Conservation (phyloP, 2,888 invertebrate species). For the Maniola hyperantus region DNA sequence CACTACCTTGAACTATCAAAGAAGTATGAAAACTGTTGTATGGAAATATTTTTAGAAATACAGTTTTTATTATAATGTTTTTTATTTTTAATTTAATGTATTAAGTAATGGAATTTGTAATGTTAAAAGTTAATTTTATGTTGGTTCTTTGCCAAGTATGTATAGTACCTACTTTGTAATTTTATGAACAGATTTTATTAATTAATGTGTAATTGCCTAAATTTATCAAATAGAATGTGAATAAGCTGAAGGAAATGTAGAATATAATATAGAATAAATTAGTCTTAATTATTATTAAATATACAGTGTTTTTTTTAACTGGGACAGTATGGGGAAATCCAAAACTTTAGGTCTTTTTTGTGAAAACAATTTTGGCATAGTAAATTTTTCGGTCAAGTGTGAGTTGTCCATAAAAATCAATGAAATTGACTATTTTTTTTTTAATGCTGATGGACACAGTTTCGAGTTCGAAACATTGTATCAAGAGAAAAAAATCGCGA, state of each 20-base stretch:
- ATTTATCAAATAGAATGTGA: conserved; percentile 20
- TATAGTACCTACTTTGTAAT: conserved; percentile 17
- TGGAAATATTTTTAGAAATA: conserved; percentile 75
- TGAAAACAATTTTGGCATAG: too few species aligned
- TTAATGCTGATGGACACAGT: too few species aligned
- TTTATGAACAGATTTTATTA: conserved; percentile 24
- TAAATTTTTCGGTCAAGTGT: too few species aligned
- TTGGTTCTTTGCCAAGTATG: conserved; percentile 18
- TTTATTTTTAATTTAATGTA: conserved; percentile 54
- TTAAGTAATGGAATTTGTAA: conserved; percentile 21
- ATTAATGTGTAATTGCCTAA: conserved; percentile 17
- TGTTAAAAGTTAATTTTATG: conserved; percentile 11
- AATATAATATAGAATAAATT: conserved; percentile 17
- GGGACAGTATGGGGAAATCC: too few species aligned
- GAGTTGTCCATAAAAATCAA: too few species aligned
- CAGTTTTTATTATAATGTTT: conserved; percentile 77
- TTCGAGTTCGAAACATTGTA: too few species aligned
- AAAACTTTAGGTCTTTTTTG: too few species aligned
- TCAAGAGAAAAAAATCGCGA: too few species aligned
- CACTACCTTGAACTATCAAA: conserved; percentile 51
- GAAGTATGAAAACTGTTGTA: conserved; percentile 76
- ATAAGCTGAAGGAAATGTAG: conserved; percentile 27
- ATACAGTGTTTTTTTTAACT: too few species aligned
- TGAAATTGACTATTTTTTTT: too few species aligned
- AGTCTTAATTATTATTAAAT: background rate